A percentile compares a stretch with the other conserved stretches of the same genome.
Evolutionary conservation across 1,140 invertebrate species (phyloP).

Genomic region (Lepidurus arcticus): DNA sequence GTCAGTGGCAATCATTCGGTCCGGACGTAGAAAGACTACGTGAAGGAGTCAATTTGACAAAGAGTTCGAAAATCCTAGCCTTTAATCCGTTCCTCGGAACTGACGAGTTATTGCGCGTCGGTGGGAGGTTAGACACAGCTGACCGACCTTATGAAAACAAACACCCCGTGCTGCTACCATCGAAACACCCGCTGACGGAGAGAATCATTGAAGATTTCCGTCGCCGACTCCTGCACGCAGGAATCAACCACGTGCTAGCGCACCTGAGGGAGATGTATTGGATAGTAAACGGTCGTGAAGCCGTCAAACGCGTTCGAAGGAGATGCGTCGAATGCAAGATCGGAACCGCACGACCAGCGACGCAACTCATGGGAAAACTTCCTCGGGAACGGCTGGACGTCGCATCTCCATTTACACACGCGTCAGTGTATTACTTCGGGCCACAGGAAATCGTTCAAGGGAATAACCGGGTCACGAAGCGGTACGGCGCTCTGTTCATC

Average conservation of each 20-base stretch:
- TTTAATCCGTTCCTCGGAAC: slow-evolving; percentile 1
- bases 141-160: slow-evolving; percentile 10
- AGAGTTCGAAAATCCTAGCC: not conserved
- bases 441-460: slow-evolving; percentile 36
- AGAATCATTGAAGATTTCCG: not conserved
- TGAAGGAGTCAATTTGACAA: not conserved
- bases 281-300: slow-evolving; percentile 25
- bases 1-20: too few relatives aligned
- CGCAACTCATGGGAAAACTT: slow-evolving; percentile 32
- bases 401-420: slow-evolving; percentile 38
- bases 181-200: not conserved
- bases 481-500: slow-evolving; percentile 32
- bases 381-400: slow-evolving; percentile 31
- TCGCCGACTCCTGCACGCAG: not conserved
- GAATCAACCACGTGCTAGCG: not conserved
- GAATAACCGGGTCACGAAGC: slow-evolving; percentile 17
- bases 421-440: slow-evolving; percentile 41
- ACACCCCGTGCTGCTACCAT: slow-evolving; percentile 18
- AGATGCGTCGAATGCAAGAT: slow-evolving; percentile 23
- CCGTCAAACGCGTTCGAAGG: slow-evolving; percentile 23
- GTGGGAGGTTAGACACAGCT: not conserved
- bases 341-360: not conserved
- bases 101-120: slow-evolving; percentile 23
- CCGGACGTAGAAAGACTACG: too few relatives aligned
- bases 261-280: slow-evolving; percentile 24